A percentile compares a stretch with the other conserved stretches of the same genome.
Conservation (phyloP, 64 coral and sea anemone species). For the Cladopsammia gracilis region DNA sequence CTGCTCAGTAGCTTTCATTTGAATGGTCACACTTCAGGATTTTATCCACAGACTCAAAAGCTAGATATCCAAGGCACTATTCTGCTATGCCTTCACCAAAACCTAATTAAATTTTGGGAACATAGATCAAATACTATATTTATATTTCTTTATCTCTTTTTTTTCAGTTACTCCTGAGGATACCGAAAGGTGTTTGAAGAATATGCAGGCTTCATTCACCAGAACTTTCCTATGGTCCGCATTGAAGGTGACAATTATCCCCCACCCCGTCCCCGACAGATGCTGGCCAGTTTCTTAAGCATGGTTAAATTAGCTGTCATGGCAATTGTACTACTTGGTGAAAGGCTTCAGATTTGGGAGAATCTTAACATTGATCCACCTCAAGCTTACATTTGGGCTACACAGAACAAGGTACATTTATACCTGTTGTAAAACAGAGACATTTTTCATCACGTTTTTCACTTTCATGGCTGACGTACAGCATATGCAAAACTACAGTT, state of each 20-base stretch:
- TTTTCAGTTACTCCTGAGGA: conserved; percentile 97
- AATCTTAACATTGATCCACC: conserved; percentile 86
- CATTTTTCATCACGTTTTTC: too few relatives aligned
- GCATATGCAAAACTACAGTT: too few relatives aligned
- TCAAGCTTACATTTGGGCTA: conserved; percentile 87
- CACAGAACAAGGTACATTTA: conserved; percentile 91
- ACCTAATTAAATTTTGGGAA: background rate
- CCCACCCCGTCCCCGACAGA: conserved; percentile 87
- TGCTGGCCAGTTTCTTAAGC: conserved; percentile 83
- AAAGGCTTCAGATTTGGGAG: conserved; percentile 88
- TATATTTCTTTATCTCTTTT: background rate
- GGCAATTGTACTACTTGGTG: conserved; percentile 85
- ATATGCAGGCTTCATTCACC: conserved; percentile 94
- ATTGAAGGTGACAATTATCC: conserved; percentile 96
- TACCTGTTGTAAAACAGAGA: too few relatives aligned
- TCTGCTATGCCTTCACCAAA: background rate
- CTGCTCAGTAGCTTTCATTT: too few relatives aligned
- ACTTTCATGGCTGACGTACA: too few relatives aligned
- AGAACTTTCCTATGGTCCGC: conserved; percentile 88
- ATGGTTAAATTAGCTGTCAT: conserved; percentile 77
- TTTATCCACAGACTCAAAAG: too few relatives aligned
- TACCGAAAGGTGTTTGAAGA: conserved; percentile 98
- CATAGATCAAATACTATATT: background rate
- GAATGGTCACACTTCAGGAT: too few relatives aligned
- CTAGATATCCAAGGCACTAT: too few relatives aligned